These are phyloP conservation scores for Catocala nupta DNA, from an alignment of 2,888 invertebrate genomes.

Conservation along the genomic window DNA sequence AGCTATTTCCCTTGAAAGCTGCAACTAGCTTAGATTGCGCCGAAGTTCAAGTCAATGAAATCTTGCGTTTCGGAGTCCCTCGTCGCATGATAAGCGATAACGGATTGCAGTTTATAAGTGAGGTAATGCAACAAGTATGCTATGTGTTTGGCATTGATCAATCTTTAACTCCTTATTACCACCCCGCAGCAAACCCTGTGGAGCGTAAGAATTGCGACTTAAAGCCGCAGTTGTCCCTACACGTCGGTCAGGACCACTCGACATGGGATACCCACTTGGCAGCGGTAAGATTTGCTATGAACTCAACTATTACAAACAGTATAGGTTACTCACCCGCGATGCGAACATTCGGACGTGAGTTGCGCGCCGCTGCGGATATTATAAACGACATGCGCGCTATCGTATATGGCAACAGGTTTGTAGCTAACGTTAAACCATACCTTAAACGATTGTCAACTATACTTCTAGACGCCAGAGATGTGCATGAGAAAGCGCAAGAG, in stretches of 20 bases:
- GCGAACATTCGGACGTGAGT: slow-evolving; percentile 4
- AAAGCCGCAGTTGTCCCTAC: slow-evolving; percentile 9
- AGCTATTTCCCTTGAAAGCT: slow-evolving; percentile 7
- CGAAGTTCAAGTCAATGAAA: background rate
- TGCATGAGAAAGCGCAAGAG: background rate
- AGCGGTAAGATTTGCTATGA: slow-evolving; percentile 12
- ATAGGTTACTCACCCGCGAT: slow-evolving; percentile 4
- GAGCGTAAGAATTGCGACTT: slow-evolving; percentile 17
- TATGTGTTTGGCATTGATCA: slow-evolving; percentile 10
- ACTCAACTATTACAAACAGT: slow-evolving; percentile 7
- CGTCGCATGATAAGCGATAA: slow-evolving; percentile 17
- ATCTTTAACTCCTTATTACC: slow-evolving; percentile 9
- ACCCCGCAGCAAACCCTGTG: slow-evolving; percentile 15
- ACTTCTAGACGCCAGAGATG: background rate
- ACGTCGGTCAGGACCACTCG: slow-evolving; percentile 9
- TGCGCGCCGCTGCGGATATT: slow-evolving; percentile 1
- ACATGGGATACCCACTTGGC: slow-evolving; percentile 8
- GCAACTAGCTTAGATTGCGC: slow-evolving; percentile 14
- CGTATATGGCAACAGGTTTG: slow-evolving; percentile 4
- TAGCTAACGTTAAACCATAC: slow-evolving; percentile 5
- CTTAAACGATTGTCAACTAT: background rate
- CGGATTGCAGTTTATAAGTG: slow-evolving; percentile 13
- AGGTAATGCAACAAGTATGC: slow-evolving; percentile 16
- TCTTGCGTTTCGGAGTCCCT: slow-evolving; percentile 14
- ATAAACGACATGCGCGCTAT: slow-evolving; percentile 4